These are phyloP conservation scores for Phyllostomus hastatus DNA, from an alignment of 2,113 vertebrate genomes.

Conservation along the genomic window DNA sequence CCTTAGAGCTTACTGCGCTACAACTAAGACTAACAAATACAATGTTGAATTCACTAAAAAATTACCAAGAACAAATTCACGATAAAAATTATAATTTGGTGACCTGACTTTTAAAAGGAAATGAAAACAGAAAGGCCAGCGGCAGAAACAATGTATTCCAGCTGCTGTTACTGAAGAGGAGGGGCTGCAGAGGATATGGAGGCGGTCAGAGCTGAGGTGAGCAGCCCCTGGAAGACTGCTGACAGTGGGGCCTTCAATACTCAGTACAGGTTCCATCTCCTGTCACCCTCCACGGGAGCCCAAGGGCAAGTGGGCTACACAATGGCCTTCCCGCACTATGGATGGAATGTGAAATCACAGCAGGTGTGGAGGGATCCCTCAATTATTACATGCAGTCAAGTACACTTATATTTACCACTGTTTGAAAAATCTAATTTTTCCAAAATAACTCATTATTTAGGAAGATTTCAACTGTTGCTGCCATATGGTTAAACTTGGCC, in stretches of 20 bases:
- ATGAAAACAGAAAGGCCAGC: background rate
- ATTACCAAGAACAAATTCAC: background rate
- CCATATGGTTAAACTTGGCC: conserved; percentile 80
- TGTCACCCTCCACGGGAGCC: background rate
- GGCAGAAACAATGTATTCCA: background rate
- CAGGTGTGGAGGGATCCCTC: conserved; percentile 47
- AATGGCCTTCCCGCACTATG: background rate
- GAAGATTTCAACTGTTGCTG: conserved; percentile 78
- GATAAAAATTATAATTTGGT: conserved; percentile 6
- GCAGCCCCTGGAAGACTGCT: background rate
- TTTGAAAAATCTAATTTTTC: conserved; percentile 75
- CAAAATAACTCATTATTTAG: conserved; percentile 81
- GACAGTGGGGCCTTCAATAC: background rate
- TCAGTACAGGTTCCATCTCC: background rate
- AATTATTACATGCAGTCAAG: conserved; percentile 71
- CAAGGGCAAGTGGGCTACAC: background rate
- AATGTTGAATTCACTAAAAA: conserved; percentile 6
- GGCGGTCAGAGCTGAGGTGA: background rate
- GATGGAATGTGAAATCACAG: background rate
- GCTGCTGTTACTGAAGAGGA: background rate
- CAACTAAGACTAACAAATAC: background rate
- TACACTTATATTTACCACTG: conserved; percentile 79
- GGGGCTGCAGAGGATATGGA: background rate
- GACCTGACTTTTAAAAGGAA: conserved; percentile 18
- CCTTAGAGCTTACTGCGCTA: background rate